Base-by-base conservation (phyloP, 2,888 invertebrate species). In the Pandemis heparana region DNA sequence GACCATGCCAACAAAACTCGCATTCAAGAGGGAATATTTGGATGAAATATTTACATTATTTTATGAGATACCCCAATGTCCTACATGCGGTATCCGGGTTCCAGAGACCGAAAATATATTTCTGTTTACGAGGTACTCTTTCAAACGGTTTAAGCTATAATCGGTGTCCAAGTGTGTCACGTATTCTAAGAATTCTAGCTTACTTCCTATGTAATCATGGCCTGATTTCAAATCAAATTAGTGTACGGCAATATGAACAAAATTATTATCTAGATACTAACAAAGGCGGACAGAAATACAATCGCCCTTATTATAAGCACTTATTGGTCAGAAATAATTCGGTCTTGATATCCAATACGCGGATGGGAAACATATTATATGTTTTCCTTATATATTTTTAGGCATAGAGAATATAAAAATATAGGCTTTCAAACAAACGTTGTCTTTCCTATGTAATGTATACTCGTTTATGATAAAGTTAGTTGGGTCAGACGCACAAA, bases 21-120 rank as follows among this genome's bases (percentile, higher is more conserved):
- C 8, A 51, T 51, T 12, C 9, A 62, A n/a, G 32, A 38, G 51
- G 9, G 64, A 64, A 48, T 64, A n/a, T 56, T 41, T 16, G 56
- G 18, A 62, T 67, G 61, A 65, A 60, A 61, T 73, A 69, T 73
- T 63, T 59, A 63, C 64, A 48, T 59, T 69, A 64, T 73, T 73
- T 63, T 59, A 64, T 56, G 73, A 68, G 39, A 56, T 39, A 63
- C 23, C 18, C 68, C 63, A 72, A 56, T 62, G 62, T 67, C 56
- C 72, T 56, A 14, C 59, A n/a, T 43, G 64, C 64, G 64, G 64
- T 38, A n/a, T 9, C 32, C 48, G 46, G 43, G 51, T 14, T 64
- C 23, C 38, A 38, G n/a, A 32, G 10, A 7, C 38, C 65, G 51
- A 48, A 48, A 64, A 73, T 73, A 64, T 69, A 73, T 69, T 68